Evolutionary conservation across 2,113 vertebrate genomes (phyloP), one percentile per base, ranked within the genome.

Genomic region (Dicerorhinus sumatrensis): DNA sequence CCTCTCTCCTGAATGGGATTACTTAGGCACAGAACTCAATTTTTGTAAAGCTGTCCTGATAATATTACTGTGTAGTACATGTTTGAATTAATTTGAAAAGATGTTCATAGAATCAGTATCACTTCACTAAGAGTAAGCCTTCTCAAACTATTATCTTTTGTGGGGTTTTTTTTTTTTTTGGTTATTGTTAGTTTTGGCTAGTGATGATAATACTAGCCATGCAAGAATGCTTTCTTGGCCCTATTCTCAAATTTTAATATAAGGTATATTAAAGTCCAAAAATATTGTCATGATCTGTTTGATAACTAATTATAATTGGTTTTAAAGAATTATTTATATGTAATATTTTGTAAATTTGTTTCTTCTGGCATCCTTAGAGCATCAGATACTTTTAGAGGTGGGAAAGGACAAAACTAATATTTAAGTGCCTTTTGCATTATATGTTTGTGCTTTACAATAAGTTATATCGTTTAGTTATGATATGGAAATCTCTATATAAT

Each of bases 271-370:
- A 67, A 91, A 86, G 31, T 73, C 72, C 69, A 93, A 60, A 89
- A 39, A 73, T 65, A 51, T 0, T 75, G 46, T 85, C 17, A 33
- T 70, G 21, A 36, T 90, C 54, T 95, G 42, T 93, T 93, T 91
- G 29, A 23, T 95, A 81, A 82, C 25, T 82, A 70, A 31, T 69
- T 48, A 77, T 79, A 77, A 42, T 77, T 79, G 36, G 10, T 94
- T 84, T 95, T 79, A 96, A 94, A 92, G 23, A 93, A 77, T 42
- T 76, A 63, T n/a, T 84, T 39, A 65, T 75, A 62, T 36, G 36
- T 86, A 77, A 83, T 33, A 14, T 72, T 83, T 84, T 91, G 4
- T 51, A 73, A 73, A 73, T 51, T 81, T 79, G 6, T 92, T 76
- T 95, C 39, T 76, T 82, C n/a, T 60, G 73, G 51, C 21, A 72